Percentiles rank a stretch among this genome's conserved stretches.
These are phyloP conservation scores for Microcaecilia unicolor DNA, from an alignment of 2,797 vertebrate genomes.

Conservation along the genomic window DNA sequence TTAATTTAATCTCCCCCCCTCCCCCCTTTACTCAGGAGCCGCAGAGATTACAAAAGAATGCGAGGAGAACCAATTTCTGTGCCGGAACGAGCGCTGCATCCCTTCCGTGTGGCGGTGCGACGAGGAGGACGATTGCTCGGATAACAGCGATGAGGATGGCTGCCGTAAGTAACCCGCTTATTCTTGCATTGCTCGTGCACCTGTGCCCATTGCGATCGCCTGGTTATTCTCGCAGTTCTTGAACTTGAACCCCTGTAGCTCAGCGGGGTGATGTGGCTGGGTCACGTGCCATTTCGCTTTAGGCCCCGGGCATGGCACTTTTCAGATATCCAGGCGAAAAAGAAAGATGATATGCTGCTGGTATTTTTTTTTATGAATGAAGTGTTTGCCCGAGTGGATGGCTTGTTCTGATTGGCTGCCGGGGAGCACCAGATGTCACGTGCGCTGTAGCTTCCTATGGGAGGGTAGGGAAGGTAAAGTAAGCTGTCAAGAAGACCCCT, in stretches of 20 bases:
- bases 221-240: too few relatives aligned
- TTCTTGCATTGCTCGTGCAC: too few relatives aligned
- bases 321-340: too few relatives aligned
- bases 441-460: conserved; percentile 18
- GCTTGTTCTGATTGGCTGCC: conserved; percentile 40
- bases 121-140: conserved; percentile 89
- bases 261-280: too few relatives aligned
- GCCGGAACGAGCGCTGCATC: conserved; percentile 86
- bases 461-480: neutral
- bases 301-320: too few relatives aligned
- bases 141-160: conserved; percentile 91
- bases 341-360: neutral
- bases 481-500: neutral
- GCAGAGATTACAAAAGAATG: conserved; percentile 72
- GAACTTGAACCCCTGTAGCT: too few relatives aligned
- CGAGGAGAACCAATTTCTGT: conserved; percentile 84
- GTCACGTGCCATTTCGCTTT: too few relatives aligned
- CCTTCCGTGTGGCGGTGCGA: conserved; percentile 91
- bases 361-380: conserved; percentile 56
- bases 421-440: conserved; percentile 45
- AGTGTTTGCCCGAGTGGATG: conserved; percentile 33
- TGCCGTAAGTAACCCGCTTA: conserved; percentile 77
- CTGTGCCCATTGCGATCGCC: neutral
- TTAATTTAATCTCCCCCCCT: neutral
- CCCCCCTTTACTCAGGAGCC: conserved; percentile 12